Evolutionary conservation across 2,797 vertebrate genomes (phyloP).

Genomic region (Nannoperca australis): DNA sequence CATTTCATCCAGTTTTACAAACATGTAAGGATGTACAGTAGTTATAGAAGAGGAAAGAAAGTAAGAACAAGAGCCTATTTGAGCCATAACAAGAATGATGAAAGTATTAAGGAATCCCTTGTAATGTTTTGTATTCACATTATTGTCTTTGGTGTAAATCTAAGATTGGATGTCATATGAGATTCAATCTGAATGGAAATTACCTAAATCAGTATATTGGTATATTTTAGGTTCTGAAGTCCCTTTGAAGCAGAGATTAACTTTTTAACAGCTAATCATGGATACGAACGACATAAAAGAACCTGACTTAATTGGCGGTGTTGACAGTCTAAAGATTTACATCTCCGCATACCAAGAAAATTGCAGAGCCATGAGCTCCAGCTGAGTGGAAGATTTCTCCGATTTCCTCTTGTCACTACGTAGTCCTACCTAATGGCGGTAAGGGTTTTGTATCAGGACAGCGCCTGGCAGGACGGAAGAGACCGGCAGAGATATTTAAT

Average conservation of each 20-base stretch:
- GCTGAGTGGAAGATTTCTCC: slow-evolving; percentile 55
- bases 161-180: not conserved
- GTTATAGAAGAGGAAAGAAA: not conserved
- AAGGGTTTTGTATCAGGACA: slow-evolving; percentile 64
- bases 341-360: slow-evolving; percentile 25
- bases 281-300: no score
- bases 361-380: slow-evolving; percentile 49
- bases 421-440: slow-evolving; percentile 55
- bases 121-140: not conserved
- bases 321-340: slow-evolving; percentile 31
- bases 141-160: not conserved
- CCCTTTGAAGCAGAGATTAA: not conserved
- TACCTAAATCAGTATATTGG: not conserved
- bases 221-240: not conserved
- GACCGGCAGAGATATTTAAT: slow-evolving; percentile 74
- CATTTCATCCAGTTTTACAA: not conserved
- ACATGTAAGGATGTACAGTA: not conserved
- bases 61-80: not conserved
- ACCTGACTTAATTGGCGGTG: not conserved
- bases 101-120: not conserved
- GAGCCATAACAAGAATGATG: not conserved
- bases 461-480: slow-evolving; percentile 65
- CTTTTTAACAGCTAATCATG: slow-evolving; percentile 14
- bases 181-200: not conserved
- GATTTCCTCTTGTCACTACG: slow-evolving; percentile 48